Evolutionary conservation across 2,797 vertebrate species (phyloP).

Genomic region (Graptemys geographica): DNA sequence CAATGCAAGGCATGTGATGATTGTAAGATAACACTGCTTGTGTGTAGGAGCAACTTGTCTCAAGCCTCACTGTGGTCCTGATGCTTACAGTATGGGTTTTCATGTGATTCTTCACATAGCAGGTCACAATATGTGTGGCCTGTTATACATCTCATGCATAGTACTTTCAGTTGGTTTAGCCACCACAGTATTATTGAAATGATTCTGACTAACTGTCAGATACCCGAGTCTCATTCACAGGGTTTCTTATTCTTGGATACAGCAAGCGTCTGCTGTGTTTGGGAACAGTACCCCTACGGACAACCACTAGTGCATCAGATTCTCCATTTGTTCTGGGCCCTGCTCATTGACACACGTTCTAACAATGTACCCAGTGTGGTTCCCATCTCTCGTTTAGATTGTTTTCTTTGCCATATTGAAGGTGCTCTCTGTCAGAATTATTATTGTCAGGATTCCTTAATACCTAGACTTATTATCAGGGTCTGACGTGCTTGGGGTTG

Average conservation of each 20-base stretch:
- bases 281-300: background rate
- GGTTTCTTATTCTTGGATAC: background rate
- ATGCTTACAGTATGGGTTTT: background rate
- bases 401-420: too few species aligned
- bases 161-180: background rate
- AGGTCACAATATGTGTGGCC: background rate
- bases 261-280: background rate
- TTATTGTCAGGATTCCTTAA: background rate
- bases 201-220: background rate
- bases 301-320: background rate
- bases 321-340: background rate
- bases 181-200: background rate
- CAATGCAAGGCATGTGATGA: background rate
- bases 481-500: background rate
- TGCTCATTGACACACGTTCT: background rate
- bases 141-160: background rate
- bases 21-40: background rate
- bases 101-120: background rate
- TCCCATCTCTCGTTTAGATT: background rate
- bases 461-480: background rate
- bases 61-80: accelerated
- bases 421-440: background rate
- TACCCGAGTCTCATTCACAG: background rate
- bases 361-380: background rate
- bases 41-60: background rate